Conservation (phyloP, 2,797 vertebrate genomes). For the Pseudochaenichthys georgianus region DNA sequence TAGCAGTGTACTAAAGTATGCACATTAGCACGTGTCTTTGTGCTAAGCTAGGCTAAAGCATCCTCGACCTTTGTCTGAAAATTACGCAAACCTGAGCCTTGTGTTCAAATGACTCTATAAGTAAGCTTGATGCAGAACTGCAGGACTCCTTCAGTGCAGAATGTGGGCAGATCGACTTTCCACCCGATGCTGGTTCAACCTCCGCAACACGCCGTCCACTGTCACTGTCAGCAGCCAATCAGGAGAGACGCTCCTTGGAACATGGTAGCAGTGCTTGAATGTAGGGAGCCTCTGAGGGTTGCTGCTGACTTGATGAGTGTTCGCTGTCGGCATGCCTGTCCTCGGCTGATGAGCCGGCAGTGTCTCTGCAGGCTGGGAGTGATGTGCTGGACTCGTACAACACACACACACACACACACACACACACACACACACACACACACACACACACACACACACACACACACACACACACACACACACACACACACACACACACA, state of each 20-base stretch:
- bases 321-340: neutral
- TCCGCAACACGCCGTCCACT: too few relatives aligned
- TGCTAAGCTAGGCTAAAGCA: too few relatives aligned
- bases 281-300: neutral
- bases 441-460: slow-evolving; percentile 5
- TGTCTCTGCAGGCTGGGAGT: neutral
- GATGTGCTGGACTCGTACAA: neutral
- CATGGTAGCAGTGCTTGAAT: neutral
- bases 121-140: too few relatives aligned
- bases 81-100: too few relatives aligned
- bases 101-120: too few relatives aligned
- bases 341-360: slow-evolving; percentile 5
- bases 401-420: too few relatives aligned
- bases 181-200: too few relatives aligned
- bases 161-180: too few relatives aligned
- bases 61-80: too few relatives aligned
- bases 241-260: neutral
- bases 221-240: neutral
- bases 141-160: too few relatives aligned
- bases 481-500: neutral
- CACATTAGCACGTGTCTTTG: too few relatives aligned
- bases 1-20: too few relatives aligned
- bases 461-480: neutral
- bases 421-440: fast-evolving
- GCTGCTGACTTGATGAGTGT: neutral